A percentile compares a stretch with the other conserved stretches of the same genome.
Evolutionary conservation across 2,888 invertebrate species (phyloP).

Genomic region (Gastracanthus pulcherrimus): DNA sequence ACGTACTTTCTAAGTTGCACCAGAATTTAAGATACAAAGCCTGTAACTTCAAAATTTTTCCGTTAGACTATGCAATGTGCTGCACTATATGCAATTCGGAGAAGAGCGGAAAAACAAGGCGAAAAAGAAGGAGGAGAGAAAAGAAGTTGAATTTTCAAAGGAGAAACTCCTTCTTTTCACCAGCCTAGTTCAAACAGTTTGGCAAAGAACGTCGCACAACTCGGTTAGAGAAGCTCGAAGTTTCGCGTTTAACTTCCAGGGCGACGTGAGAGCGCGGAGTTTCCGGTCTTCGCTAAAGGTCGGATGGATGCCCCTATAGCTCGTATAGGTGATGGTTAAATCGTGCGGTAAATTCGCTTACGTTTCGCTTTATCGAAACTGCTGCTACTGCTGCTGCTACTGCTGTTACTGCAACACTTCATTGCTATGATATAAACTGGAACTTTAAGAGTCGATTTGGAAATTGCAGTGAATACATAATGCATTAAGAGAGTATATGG

Average conservation of each 20-base stretch:
- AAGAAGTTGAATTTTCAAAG: constrained; percentile 47
- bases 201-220: constrained; percentile 41
- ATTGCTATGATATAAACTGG: constrained; percentile 37
- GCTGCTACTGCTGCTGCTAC: too few species aligned
- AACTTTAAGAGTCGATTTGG: constrained; percentile 25
- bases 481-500: too few species aligned
- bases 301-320: constrained; percentile 63
- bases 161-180: constrained; percentile 13
- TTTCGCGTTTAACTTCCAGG: constrained; percentile 51
- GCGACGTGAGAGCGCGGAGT: not conserved
- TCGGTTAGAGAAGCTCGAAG: constrained; percentile 49
- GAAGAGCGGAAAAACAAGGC: not conserved
- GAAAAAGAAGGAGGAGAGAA: not conserved
- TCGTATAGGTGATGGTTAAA: constrained; percentile 69
- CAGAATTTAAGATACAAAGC: not conserved
- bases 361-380: constrained; percentile 66
- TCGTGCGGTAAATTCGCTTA: constrained; percentile 74
- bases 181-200: constrained; percentile 54
- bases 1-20: too few species aligned
- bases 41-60: not conserved
- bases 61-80: not conserved
- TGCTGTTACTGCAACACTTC: constrained; percentile 32
- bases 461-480: constrained; percentile 14
- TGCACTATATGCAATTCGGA: not conserved
- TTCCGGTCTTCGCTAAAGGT: constrained; percentile 27